These are phyloP conservation scores for Ciconia nigra DNA, from an alignment of 2,797 vertebrate species.

Conservation along the genomic window DNA sequence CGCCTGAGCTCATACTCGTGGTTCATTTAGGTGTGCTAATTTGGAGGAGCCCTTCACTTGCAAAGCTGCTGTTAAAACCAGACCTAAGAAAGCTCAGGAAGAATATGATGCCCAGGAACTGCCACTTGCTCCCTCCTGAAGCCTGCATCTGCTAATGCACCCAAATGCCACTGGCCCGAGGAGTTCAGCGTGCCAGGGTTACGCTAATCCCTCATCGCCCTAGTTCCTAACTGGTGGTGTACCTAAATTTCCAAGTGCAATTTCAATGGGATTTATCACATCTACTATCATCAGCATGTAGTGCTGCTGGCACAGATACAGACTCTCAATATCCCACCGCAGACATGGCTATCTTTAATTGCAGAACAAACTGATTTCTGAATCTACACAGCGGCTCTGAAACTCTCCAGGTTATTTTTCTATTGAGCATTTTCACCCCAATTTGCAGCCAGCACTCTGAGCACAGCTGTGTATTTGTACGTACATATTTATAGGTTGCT, in stretches of 20 bases:
- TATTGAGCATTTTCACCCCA: neutral
- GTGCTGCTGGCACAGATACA: slow-evolving; percentile 22
- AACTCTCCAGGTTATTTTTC: neutral
- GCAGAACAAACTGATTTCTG: slow-evolving; percentile 22
- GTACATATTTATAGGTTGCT: neutral
- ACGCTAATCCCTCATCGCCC: slow-evolving; percentile 45
- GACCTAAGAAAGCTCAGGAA: neutral
- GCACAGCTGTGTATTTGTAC: neutral
- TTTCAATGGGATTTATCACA: slow-evolving; percentile 47
- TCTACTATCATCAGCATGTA: slow-evolving; percentile 5
- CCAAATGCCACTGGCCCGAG: neutral
- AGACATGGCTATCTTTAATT: neutral
- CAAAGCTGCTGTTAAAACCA: neutral
- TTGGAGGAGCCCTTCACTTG: neutral
- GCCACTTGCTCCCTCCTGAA: neutral
- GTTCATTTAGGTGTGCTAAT: neutral
- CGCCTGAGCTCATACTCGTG: neutral
- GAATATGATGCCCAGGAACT: neutral
- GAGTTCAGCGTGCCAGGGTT: slow-evolving; percentile 39
- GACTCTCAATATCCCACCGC: neutral
- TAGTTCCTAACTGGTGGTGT: slow-evolving; percentile 37
- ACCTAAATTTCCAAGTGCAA: slow-evolving; percentile 58
- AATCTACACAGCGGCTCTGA: neutral
- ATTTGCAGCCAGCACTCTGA: neutral
- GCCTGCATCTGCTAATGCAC: slow-evolving; percentile 3